Evolutionary conservation across 1,140 invertebrate genomes (phyloP), one percentile per base, ranked within the genome.

Genomic region (Carcinoscorpius rotundicauda): DNA sequence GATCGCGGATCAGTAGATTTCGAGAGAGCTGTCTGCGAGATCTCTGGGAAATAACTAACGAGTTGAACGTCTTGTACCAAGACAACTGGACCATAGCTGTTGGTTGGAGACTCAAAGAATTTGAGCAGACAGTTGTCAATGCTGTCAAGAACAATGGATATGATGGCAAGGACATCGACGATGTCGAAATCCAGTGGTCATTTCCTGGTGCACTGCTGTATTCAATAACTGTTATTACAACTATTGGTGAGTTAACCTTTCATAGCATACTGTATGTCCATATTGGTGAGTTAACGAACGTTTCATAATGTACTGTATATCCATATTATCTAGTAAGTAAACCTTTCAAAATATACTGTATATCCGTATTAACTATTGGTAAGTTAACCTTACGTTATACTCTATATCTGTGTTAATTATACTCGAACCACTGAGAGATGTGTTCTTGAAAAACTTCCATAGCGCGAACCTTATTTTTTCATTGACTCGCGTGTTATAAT

Each of bases 211-310:
- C 89, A 3, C 76, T 91, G 5, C 81, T 92, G 29, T 92, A 90
- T 74, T 87, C 86, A 50, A 82, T 91, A 67, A 89, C 87, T 62
- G 84, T 91, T 71, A 86, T 91, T 73, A 92, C 88, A 11, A 91
- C 89, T 55, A 89, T 91, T 70, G 89, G 88, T 88, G 75, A 74
- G 78, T 71, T 29, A 29, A 29, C 29, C 29, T 29, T 29, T 29
- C 29, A 29, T 29, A 29, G 2, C 2, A 29, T 29, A 29, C 29
- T 29, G 29, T 29, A 29, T 29, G 29, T 29, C 29, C 29, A 29
- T 29, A 29, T 29, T 29, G 29, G 29, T 29, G 29, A 29, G 29
- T 29, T 29, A 29, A 29, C 29, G 29, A 29, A 29, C 29, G 29
- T 29, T 29, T 29, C 29, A 29, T 29, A 29, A 29, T 29, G 29